Conservation (phyloP, 2,888 invertebrate genomes). For the Glyphotaelius pellucidus region DNA sequence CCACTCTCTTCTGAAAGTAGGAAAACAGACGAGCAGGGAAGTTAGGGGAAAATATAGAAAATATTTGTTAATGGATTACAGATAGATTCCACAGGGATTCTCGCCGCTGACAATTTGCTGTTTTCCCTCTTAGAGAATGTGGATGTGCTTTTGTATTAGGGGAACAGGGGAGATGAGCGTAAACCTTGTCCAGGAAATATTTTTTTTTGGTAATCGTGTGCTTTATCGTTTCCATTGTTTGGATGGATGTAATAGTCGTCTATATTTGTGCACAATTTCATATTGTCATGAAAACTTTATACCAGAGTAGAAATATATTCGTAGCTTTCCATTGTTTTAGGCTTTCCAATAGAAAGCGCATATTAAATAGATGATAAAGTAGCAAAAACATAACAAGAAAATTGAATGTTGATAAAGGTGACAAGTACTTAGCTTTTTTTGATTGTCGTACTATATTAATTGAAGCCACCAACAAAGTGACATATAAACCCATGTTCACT, state of each 20-base stretch:
- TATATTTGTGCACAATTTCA: background rate
- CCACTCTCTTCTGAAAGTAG: background rate
- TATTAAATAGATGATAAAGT: background rate
- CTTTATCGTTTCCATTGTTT: background rate
- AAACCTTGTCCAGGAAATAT: conserved; percentile 13
- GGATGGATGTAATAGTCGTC: background rate
- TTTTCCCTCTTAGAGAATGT: conserved; percentile 55
- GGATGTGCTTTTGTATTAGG: conserved; percentile 52
- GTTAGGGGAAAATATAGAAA: conserved; percentile 63
- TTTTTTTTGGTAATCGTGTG: background rate
- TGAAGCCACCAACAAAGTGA: background rate
- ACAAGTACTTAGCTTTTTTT: background rate
- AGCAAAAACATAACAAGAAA: background rate
- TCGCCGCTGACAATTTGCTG: conserved; percentile 63
- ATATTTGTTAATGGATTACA: conserved; percentile 67
- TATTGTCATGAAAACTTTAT: background rate
- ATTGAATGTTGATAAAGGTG: background rate
- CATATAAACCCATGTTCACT: background rate
- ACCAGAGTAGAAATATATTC: background rate
- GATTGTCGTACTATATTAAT: background rate
- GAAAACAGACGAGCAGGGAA: background rate
- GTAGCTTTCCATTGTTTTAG: background rate
- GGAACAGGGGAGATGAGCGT: conserved; percentile 39
- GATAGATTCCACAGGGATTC: conserved; percentile 66
- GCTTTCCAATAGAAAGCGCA: background rate